These are phyloP conservation scores for Oscarella lobularis DNA, from an alignment of 37 sponge, comb jelly and placozoan species.

Conservation along the genomic window DNA sequence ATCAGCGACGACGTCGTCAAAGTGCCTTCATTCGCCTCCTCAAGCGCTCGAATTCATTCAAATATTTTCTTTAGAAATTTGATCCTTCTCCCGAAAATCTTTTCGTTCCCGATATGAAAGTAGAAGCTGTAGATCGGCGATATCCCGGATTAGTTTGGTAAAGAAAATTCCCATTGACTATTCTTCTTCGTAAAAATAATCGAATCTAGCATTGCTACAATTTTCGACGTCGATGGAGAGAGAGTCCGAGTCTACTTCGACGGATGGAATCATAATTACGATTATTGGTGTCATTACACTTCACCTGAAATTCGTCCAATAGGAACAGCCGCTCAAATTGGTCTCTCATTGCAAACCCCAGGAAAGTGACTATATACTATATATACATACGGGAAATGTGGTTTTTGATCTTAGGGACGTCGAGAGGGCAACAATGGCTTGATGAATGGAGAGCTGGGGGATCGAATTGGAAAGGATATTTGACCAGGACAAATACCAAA, in stretches of 20 bases:
- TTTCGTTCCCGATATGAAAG: slow-evolving; percentile 15
- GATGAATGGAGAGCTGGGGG: not conserved
- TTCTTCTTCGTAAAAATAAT: too few species aligned
- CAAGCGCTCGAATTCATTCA: too few species aligned
- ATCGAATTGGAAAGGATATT: not conserved
- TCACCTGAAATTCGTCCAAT: slow-evolving; percentile 14
- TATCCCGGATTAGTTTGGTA: slow-evolving; percentile 4
- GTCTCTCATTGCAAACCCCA: not conserved
- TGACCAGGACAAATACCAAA: not conserved
- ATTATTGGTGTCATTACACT: slow-evolving; percentile 16
- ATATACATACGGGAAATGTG: not conserved
- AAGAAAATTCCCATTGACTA: too few species aligned
- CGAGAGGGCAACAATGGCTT: not conserved
- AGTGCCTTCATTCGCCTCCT: too few species aligned
- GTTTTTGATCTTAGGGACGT: not conserved
- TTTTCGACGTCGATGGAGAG: not conserved
- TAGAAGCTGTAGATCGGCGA: slow-evolving; percentile 13
- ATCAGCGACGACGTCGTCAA: too few species aligned
- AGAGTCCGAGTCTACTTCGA: slow-evolving; percentile 14
- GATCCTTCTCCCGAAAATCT: slow-evolving; percentile 9
- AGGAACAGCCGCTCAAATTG: not conserved
- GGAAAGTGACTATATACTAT: not conserved
- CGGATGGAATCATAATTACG: slow-evolving; percentile 7
- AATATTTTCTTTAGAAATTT: too few species aligned
- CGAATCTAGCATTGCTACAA: slow-evolving; percentile 8